phyloP scores from a whole-genome alignment of 2,888 invertebrate genomes.

The Temnothorax ravouxi region DNA sequence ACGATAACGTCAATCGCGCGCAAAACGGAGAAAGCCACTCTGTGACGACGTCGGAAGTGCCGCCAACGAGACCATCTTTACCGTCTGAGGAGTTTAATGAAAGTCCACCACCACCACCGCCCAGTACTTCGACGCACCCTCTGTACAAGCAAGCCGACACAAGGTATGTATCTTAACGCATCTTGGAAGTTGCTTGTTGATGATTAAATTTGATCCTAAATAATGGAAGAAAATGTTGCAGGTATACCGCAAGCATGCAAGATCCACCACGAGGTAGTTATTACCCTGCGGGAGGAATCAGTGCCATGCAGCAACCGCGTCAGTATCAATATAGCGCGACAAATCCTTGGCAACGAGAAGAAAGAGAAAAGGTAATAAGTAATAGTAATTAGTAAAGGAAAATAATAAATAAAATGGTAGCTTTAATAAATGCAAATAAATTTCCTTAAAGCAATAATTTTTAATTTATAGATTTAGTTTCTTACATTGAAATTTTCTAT shows the following conservation, averaged over 20 bases:
- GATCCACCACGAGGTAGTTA: constrained; percentile 92
- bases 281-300: constrained; percentile 87
- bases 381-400: not conserved
- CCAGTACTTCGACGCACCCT: constrained; percentile 91
- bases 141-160: constrained; percentile 87
- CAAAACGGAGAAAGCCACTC: constrained; percentile 57
- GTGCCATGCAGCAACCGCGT: constrained; percentile 85
- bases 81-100: constrained; percentile 84
- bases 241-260: constrained; percentile 91
- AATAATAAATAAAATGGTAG: not conserved
- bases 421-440: not conserved
- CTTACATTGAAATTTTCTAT: not conserved
- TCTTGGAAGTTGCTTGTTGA: not conserved
- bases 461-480: not conserved
- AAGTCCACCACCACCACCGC: constrained; percentile 89
- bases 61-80: constrained; percentile 83
- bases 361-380: constrained; percentile 91
- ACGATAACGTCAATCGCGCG: constrained; percentile 71
- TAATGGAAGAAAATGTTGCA: constrained; percentile 58
- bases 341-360: constrained; percentile 98
- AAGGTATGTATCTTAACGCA: constrained; percentile 71
- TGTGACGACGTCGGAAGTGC: constrained; percentile 67
- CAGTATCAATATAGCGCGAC: constrained; percentile 87
- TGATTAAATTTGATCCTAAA: not conserved
- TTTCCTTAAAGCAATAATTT: not conserved